Base-by-base conservation (phyloP, 2,797 vertebrate genomes). In the Buceros bicornis region DNA sequence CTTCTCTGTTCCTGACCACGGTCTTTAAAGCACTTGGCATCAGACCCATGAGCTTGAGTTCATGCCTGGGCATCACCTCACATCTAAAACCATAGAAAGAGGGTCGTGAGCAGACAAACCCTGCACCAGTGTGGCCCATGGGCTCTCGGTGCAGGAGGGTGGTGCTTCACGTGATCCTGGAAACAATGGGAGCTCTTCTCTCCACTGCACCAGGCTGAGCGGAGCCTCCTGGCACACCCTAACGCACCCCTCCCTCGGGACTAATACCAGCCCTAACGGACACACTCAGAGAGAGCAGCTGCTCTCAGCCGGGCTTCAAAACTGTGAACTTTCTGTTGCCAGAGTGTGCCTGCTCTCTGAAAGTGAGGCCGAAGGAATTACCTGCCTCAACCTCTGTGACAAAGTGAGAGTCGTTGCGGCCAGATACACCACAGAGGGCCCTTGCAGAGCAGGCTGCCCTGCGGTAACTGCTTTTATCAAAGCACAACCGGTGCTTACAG, bases 1-100 rank as follows among this genome's bases (percentile, higher is more conserved):
- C 86, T 97, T 93, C 72, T 93, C 87, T 64, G 6, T 79, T 96
- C 51, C 80, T 87, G 90, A 96, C 84, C 81, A 18, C 8, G 54
- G 20, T 79, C 87, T 85, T 74, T 62, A 83, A 79, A 95, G 80
- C 29, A 21, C 31, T 67, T 90, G 47, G 53, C 62, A 54, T 62
- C 58, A 67, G 50, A 67, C 60, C 50, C 35, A 57, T 8, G 10
- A 92, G 61, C 70, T 47, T 33, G 14, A 43, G 71, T 40, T 88
- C 76, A 28, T 29, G 25, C 43, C 82, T 65, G 33, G 40, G 4
- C 17, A 40, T 17, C 42, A 62, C 24, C 35, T 66, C n/a, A 31
- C 50, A 42, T 29, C 17, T 58, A 16, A 45, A 67, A 43, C 8
- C 6, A 45, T 0, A 67, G 62, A 14, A 85, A 43, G 17, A 48